phyloP scores from a whole-genome alignment of 2,113 vertebrate genomes.

The Charina bottae region DNA sequence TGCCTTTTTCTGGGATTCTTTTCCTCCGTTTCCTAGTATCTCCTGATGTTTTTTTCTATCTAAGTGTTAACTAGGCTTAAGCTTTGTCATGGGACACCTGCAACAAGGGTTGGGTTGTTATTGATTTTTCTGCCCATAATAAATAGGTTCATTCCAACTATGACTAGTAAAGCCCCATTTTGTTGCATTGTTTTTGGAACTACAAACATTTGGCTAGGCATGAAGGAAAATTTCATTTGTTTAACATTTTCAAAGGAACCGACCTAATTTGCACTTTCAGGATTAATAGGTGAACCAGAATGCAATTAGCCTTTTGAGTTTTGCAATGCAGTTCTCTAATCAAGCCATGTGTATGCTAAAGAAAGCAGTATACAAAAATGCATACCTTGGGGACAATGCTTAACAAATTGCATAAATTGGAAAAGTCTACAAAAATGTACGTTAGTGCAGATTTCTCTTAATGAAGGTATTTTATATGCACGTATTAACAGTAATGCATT shows the following conservation, averaged over 20 bases:
- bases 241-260: neutral
- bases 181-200: neutral
- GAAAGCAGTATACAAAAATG: neutral
- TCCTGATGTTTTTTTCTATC: neutral
- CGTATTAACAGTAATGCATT: neutral
- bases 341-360: neutral
- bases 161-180: neutral
- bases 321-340: neutral
- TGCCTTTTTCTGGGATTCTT: neutral
- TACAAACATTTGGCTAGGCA: neutral
- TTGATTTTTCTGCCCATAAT: neutral
- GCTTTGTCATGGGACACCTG: neutral
- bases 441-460: neutral
- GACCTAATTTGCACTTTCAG: neutral
- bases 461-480: neutral
- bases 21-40: neutral
- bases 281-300: slow-evolving; percentile 3
- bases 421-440: neutral
- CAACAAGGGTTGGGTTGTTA: neutral
- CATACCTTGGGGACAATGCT: neutral
- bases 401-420: neutral
- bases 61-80: neutral
- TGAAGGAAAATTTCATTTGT: neutral
- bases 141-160: neutral
- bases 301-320: neutral